Conservation (phyloP, 2,888 invertebrate species). For the Lasius fuliginosus region DNA sequence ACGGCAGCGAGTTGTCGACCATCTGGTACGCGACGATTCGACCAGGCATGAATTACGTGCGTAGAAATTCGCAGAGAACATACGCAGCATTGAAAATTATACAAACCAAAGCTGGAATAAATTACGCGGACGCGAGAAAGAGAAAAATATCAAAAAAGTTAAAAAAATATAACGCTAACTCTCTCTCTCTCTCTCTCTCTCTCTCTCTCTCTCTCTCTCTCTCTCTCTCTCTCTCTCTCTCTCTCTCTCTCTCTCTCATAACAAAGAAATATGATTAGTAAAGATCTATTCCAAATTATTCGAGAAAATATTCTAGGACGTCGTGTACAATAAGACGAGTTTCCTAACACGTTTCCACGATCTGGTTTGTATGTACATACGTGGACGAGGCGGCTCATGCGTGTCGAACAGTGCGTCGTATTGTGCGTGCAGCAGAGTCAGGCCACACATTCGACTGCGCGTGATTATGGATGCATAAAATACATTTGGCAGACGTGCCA, state of each 20-base stretch:
- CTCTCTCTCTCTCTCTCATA: neutral
- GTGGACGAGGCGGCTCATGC: conserved; percentile 61
- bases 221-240: neutral
- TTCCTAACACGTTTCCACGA: conserved; percentile 70
- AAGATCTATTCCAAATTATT: neutral
- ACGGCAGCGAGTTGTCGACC: conserved; percentile 54
- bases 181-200: too few species aligned
- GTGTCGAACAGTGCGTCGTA: conserved; percentile 72
- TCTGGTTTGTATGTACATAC: conserved; percentile 48
- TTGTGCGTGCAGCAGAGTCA: conserved; percentile 67
- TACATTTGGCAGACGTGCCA: conserved; percentile 48
- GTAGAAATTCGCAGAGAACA: conserved; percentile 36
- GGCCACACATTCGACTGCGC: conserved; percentile 51
- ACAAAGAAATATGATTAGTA: neutral
- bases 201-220: neutral
- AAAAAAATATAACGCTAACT: neutral
- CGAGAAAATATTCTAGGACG: neutral
- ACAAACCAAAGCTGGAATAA: neutral
- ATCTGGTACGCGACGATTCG: conserved; percentile 65
- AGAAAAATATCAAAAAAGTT: neutral
- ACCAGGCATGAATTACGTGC: conserved; percentile 63
- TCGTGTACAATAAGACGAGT: conserved; percentile 12
- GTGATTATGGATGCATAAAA: conserved; percentile 39
- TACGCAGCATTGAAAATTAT: conserved; percentile 20
- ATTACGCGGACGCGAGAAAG: neutral